Conservation (phyloP, 2,888 invertebrate genomes). For the Oeneis ivallda region DNA sequence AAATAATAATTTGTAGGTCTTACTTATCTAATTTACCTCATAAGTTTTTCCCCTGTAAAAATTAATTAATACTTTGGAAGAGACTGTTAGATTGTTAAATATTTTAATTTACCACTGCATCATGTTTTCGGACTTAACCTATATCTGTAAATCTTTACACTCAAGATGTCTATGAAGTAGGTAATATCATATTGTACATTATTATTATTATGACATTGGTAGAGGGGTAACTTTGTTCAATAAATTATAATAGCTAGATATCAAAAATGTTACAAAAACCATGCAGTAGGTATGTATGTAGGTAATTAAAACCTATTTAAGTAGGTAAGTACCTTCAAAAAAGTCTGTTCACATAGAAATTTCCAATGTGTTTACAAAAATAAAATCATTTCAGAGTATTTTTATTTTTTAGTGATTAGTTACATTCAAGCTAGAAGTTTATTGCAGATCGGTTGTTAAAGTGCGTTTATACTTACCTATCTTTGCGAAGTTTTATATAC, state of each 20-base stretch:
- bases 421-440: too few species aligned
- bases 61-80: neutral
- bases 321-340: too few species aligned
- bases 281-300: too few species aligned
- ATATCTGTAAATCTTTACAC: neutral
- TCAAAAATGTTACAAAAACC: too few species aligned
- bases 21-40: neutral
- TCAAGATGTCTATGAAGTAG: neutral
- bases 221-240: constrained; percentile 25
- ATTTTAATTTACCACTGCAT: neutral
- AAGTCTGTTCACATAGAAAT: constrained; percentile 3
- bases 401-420: too few species aligned
- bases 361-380: neutral
- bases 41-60: neutral
- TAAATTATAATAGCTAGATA: neutral
- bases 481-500: too few species aligned
- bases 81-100: neutral
- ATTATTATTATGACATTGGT: too few species aligned
- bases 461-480: neutral
- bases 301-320: too few species aligned
- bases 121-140: neutral
- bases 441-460: too few species aligned
- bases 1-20: neutral
- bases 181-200: constrained; percentile 3
- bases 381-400: neutral